Evolutionary conservation across 2,113 vertebrate species (phyloP).

Genomic region (Scalopus aquaticus): DNA sequence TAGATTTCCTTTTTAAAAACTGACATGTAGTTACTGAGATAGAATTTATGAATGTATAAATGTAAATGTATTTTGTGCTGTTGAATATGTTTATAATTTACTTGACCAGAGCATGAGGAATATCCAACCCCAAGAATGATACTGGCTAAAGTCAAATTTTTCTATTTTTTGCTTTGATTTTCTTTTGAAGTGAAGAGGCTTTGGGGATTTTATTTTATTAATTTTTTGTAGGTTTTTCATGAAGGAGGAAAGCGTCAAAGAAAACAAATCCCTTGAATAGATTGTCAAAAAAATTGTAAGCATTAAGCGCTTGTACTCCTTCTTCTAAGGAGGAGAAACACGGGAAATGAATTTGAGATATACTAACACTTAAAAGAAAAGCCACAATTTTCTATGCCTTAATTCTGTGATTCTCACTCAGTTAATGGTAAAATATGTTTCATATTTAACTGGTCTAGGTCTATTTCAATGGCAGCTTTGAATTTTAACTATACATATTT

Average conservation of each 20-base stretch:
- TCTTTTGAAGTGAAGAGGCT: background rate
- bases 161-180: constrained; percentile 7
- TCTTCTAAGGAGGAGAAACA: background rate
- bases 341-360: background rate
- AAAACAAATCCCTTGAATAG: background rate
- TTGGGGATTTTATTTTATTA: background rate
- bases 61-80: background rate
- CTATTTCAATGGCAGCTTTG: background rate
- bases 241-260: background rate
- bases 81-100: background rate
- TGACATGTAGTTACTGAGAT: constrained; percentile 29
- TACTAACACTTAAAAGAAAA: background rate
- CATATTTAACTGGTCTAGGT: background rate
- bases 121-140: background rate
- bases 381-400: background rate
- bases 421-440: background rate
- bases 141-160: background rate
- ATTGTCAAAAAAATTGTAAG: background rate
- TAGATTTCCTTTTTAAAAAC: constrained; percentile 34
- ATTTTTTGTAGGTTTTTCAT: background rate
- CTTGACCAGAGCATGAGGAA: background rate
- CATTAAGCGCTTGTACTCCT: background rate
- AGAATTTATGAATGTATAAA: constrained; percentile 53
- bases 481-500: background rate
- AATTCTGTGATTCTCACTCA: background rate